These are phyloP conservation scores for Tychaedon coryphoeus DNA, from an alignment of 2,113 vertebrate species.

Conservation along the genomic window DNA sequence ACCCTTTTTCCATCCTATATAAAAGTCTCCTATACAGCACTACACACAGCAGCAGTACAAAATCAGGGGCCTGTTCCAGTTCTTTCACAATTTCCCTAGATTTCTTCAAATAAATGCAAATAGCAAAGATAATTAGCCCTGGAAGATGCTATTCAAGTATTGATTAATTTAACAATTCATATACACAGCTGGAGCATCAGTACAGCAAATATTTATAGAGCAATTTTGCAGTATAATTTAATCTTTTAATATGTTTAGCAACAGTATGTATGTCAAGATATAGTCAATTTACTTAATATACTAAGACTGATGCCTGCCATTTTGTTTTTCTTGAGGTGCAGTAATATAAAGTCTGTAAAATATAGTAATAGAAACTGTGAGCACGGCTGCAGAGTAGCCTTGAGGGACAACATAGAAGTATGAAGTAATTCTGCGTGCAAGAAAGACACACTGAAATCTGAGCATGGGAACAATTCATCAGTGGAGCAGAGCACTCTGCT, in stretches of 20 bases:
- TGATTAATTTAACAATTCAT: background rate
- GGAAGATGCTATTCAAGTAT: background rate
- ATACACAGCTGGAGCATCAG: background rate
- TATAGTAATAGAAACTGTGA: background rate
- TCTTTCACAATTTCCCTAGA: background rate
- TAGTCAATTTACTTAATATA: background rate
- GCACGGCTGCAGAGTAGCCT: too few relatives aligned
- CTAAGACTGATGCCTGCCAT: background rate
- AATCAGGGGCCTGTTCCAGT: background rate
- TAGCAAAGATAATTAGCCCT: background rate
- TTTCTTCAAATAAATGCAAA: background rate
- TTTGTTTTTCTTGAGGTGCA: background rate
- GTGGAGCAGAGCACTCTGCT: background rate
- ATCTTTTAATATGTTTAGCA: background rate
- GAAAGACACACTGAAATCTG: background rate
- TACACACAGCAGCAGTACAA: background rate
- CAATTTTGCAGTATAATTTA: background rate
- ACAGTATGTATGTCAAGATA: background rate
- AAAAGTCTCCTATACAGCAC: background rate
- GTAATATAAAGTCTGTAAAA: background rate
- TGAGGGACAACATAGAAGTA: background rate
- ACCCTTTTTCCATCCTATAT: background rate
- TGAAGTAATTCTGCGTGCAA: background rate
- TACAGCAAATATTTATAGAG: background rate
- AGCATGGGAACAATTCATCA: background rate